Evolutionary conservation across 2,797 vertebrate genomes (phyloP), one percentile per base, ranked within the genome.

Genomic region (Arnoldichthys spilopterus): DNA sequence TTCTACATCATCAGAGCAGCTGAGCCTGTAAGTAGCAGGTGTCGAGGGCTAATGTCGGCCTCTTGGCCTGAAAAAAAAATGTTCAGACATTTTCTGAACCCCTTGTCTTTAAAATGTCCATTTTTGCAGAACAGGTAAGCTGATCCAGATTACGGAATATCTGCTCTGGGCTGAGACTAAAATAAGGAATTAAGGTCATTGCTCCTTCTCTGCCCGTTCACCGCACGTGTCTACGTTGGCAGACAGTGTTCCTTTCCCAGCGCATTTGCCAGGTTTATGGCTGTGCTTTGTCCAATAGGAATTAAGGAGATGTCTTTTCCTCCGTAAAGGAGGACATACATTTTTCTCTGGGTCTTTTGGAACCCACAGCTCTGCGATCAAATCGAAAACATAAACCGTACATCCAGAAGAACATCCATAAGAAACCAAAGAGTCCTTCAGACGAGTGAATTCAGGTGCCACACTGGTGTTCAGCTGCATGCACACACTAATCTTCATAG

Each of bases 161-260:
- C 34, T 66, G 34, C 12, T 43, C 63, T 43, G 63, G 63, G 4
- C 63, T 68, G 40, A 68, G 24, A 2, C 37, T 68, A 68, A 67
- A 67, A 16, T 37, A 72, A 34, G 28, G 69, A 22, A 66, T 73
- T 71, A 64, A 68, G 47, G 49, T 71, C 32, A 70, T 6, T 73
- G 26, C 47, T 51, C 15, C 45, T 4, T 47, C 12, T 28, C 47
- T 53, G 3, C 28, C 12, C 30, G 13, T 26, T 43, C 34, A 18
- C 12, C 22, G 18, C 37, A 71, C 13, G 7, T 6, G 37, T 75
- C 47, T 67, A 26, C 24, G 4, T 34, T 49, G 66, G 66, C 43
- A 69, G 66, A 26, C 3, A 28, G 13, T 16, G n/a, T 56, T 6
- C 11, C 32, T 68, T 30, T 18, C 13, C 56, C 53, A 37, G 37